phyloP scores from a whole-genome alignment of 2,113 vertebrate species.

The Zingel zingel region DNA sequence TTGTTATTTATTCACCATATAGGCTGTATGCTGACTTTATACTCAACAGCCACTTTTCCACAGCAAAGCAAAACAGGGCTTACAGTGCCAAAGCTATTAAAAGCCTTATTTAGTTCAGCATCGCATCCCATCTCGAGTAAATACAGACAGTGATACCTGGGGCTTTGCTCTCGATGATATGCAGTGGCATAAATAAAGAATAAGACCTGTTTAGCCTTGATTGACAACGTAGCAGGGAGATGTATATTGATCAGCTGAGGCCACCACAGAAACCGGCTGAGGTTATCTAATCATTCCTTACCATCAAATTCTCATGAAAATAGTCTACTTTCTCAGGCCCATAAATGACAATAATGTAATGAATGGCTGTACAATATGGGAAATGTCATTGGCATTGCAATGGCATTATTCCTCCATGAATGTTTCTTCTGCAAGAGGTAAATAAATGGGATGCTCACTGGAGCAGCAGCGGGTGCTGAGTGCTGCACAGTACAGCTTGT shows the following conservation, averaged over 20 bases:
- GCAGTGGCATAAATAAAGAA: slow-evolving; percentile 41
- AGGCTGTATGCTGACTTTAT: slow-evolving; percentile 20
- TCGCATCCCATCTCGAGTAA: slow-evolving; percentile 32
- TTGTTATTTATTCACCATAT: slow-evolving; percentile 44
- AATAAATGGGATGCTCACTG: slow-evolving; percentile 54
- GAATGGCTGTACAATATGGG: slow-evolving; percentile 40
- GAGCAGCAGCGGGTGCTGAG: slow-evolving; percentile 34
- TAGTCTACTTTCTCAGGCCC: slow-evolving; percentile 38
- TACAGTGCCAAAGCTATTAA: slow-evolving; percentile 40
- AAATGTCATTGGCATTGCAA: slow-evolving; percentile 54
- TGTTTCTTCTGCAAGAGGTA: slow-evolving; percentile 43
- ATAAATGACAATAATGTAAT: slow-evolving; percentile 56
- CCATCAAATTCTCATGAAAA: slow-evolving; percentile 64
- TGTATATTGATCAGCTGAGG: slow-evolving; percentile 49
- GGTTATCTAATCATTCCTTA: slow-evolving; percentile 60
- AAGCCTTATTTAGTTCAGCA: slow-evolving; percentile 50
- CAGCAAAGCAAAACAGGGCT: slow-evolving; percentile 42
- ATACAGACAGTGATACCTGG: slow-evolving; percentile 32
- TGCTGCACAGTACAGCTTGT: slow-evolving; percentile 53
- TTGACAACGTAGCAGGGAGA: slow-evolving; percentile 36
- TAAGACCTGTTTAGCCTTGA: slow-evolving; percentile 48
- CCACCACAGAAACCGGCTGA: slow-evolving; percentile 21
- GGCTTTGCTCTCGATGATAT: slow-evolving; percentile 44
- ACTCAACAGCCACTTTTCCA: slow-evolving; percentile 38
- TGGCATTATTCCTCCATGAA: slow-evolving; percentile 36